phyloP scores from a whole-genome alignment of 2,888 invertebrate genomes.

The Tanytarsus gracilentus region DNA sequence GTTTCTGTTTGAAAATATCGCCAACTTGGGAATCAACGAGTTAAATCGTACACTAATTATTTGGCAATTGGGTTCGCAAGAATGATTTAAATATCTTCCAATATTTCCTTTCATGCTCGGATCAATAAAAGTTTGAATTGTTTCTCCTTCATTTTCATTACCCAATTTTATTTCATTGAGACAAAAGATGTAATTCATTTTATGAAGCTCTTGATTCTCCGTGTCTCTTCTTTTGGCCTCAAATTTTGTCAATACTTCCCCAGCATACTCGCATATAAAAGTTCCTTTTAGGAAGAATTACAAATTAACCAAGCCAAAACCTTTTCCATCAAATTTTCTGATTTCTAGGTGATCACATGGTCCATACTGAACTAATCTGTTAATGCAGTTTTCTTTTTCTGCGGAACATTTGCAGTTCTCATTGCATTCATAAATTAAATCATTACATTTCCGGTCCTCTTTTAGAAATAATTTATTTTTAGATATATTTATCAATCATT shows the following conservation, averaged over 20 bases:
- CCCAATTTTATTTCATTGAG: slow-evolving; percentile 52
- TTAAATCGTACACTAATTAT: slow-evolving; percentile 67
- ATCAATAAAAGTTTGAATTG: slow-evolving; percentile 61
- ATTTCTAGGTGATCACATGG: slow-evolving; percentile 55
- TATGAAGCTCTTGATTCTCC: slow-evolving; percentile 41
- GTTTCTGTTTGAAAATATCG: slow-evolving; percentile 57
- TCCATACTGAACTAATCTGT: slow-evolving; percentile 64
- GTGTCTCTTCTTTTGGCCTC: slow-evolving; percentile 57
- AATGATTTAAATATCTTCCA: slow-evolving; percentile 86
- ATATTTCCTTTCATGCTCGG: slow-evolving; percentile 73
- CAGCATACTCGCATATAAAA: slow-evolving; percentile 88
- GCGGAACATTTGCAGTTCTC: slow-evolving; percentile 50
- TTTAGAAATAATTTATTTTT: slow-evolving; percentile 34
- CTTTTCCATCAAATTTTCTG: slow-evolving; percentile 39
- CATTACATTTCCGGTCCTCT: slow-evolving; percentile 34
- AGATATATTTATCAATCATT: too few relatives aligned
- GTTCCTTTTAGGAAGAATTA: slow-evolving; percentile 50
- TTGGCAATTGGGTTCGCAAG: slow-evolving; percentile 72
- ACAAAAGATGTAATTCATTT: slow-evolving; percentile 74
- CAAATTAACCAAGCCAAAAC: slow-evolving; percentile 54
- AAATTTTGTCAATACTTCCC: slow-evolving; percentile 62
- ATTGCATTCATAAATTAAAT: slow-evolving; percentile 59
- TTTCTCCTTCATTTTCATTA: background rate
- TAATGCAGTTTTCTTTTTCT: slow-evolving; percentile 48
- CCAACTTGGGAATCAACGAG: slow-evolving; percentile 62